Conservation (phyloP, 2,888 invertebrate genomes). For the Ophion slaviceki region DNA sequence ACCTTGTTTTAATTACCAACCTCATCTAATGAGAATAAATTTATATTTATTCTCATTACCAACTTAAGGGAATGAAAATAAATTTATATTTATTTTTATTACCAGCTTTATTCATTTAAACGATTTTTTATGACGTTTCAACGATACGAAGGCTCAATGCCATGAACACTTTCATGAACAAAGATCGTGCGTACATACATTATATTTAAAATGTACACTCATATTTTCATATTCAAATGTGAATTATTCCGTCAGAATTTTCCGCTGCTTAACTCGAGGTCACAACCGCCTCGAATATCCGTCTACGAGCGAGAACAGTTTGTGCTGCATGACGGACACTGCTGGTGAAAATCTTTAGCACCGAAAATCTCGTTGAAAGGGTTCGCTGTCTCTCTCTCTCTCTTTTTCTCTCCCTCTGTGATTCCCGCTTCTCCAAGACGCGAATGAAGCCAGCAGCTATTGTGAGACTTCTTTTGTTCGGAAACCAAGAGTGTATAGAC, state of each 20-base stretch:
- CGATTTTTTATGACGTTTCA: no score
- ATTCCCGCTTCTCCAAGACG: slow-evolving; percentile 23
- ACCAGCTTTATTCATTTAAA: no score
- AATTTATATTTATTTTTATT: no score
- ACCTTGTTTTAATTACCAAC: no score
- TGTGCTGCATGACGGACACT: background rate
- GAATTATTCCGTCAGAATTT: background rate
- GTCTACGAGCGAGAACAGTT: slow-evolving; percentile 4
- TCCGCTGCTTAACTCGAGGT: background rate
- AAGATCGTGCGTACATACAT: no score
- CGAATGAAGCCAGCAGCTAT: slow-evolving; percentile 30
- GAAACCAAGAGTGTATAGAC: slow-evolving; percentile 42
- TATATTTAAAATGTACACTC: no score
- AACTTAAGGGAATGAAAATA: no score
- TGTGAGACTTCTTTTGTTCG: slow-evolving; percentile 56
- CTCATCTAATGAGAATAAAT: no score
- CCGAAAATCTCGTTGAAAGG: slow-evolving; percentile 32
- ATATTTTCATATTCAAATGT: background rate
- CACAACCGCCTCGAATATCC: background rate
- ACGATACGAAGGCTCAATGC: no score
- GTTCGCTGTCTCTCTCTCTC: background rate
- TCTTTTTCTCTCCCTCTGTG: background rate
- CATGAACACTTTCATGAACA: background rate
- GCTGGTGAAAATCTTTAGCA: slow-evolving; percentile 45
- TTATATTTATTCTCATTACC: no score